Base-by-base conservation (phyloP, 2,113 vertebrate genomes). In the Hirundichthys speculiger region DNA sequence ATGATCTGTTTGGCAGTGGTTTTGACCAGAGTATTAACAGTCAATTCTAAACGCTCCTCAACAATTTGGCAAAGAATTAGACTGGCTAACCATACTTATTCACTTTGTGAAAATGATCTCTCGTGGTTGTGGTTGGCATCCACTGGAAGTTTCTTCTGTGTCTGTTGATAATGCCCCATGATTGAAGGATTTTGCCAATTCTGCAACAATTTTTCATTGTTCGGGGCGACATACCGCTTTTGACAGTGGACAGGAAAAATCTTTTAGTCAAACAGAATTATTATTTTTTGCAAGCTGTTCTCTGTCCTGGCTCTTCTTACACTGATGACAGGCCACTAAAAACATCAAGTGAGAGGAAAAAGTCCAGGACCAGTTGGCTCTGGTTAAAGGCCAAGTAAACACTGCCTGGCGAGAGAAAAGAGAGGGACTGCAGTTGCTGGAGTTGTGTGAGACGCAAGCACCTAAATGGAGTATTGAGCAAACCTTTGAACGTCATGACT, bases 351-450 rank as follows among this genome's bases (percentile, higher is more conserved):
- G 25, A 74, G 64, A 58, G 38, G 73, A 64, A 70, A 77, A 82
- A 51, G 59, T 73, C 63, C 69, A 70, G 82, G 75, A 53, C 8
- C 51, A 60, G 52, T 43, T 24, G 45, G 47, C 47, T 42, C 70
- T 65, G 42, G 46, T 64, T 59, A 59, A 78, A 77, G 38, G 65
- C 27, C 49, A 49, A 69, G 72, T 76, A 81, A 83, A 83, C 73
- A 73, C 18, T 41, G 48, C 7, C 57, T 67, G 57, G 60, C 64
- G 46, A 16, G 48, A 48, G 48, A 60, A 43, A 58, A 30, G 15
- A 60, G 19, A 46, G 54, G 20, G 52, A 39, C 21, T 60, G 39
- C 22, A 25, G 45, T 24, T 55, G 22, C 18, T 45, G 12, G 52
- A 46, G 52, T 2, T 10, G 40, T 13, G 3, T n/a, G 13, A 51